Percentiles rank a stretch among this genome's conserved stretches.
Evolutionary conservation across 2,888 invertebrate genomes (phyloP).

Genomic region (Cordilura impudica): DNA sequence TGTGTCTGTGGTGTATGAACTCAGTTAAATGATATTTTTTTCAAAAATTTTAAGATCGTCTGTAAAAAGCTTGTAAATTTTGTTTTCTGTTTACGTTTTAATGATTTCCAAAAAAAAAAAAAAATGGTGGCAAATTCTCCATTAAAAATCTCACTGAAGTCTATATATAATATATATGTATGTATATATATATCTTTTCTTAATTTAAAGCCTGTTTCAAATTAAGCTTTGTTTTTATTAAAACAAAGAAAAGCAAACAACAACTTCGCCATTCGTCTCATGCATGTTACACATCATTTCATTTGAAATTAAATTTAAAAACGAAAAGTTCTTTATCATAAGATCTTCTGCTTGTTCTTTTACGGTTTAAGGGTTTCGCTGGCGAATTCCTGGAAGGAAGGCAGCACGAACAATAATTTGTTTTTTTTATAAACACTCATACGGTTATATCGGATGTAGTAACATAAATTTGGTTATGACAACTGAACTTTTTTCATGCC

Average conservation of each 20-base stretch:
- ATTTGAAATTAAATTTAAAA: conserved; percentile 36
- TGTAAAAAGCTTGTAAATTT: conserved; percentile 46
- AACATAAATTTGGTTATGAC: no score
- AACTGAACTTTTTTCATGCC: no score
- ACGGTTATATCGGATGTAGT: no score
- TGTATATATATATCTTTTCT: no score
- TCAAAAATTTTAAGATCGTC: conserved; percentile 2
- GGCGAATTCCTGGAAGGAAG: no score
- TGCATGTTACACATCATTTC: conserved; percentile 44
- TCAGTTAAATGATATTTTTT: conserved; percentile 12
- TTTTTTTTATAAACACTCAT: no score
- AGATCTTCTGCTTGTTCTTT: neutral
- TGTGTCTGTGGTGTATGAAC: conserved; percentile 35
- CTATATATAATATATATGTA: no score
- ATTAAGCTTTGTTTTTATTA: conserved; percentile 2
- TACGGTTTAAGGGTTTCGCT: conserved; percentile 20
- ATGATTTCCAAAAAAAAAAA: conserved; percentile 36
- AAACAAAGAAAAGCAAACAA: neutral
- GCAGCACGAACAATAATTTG: no score
- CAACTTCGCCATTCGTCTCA: conserved; percentile 10
- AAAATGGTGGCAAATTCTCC: conserved; percentile 23
- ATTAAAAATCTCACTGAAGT: neutral
- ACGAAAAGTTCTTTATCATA: conserved; percentile 30
- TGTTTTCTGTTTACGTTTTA: conserved; percentile 17
- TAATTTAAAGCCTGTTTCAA: conserved; percentile 10